Evolutionary conservation across 2,113 vertebrate genomes (phyloP).

Genomic region (Paracanthobrama guichenoti): DNA sequence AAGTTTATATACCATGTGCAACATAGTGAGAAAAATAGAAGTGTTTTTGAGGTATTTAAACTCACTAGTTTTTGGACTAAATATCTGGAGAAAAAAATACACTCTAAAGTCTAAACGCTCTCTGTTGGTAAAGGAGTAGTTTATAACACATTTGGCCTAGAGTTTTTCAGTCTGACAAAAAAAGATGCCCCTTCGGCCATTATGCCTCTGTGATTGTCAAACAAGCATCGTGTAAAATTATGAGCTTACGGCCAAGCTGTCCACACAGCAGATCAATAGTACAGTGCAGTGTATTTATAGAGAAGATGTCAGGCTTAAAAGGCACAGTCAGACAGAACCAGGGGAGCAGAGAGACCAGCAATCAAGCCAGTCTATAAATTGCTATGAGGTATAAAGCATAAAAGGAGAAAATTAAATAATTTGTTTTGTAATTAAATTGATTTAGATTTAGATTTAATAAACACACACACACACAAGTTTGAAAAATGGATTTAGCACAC

Average conservation of each 20-base stretch:
- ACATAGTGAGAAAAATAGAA: no score
- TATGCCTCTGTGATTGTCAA: neutral
- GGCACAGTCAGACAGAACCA: neutral
- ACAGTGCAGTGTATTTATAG: slow-evolving; percentile 12
- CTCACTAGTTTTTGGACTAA: neutral
- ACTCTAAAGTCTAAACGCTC: neutral
- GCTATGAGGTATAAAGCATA: slow-evolving; percentile 12
- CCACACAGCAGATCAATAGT: slow-evolving; percentile 18
- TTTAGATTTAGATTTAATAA: no score
- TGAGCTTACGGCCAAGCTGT: neutral
- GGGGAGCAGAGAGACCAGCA: neutral
- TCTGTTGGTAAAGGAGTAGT: neutral
- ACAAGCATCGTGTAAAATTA: slow-evolving; percentile 6
- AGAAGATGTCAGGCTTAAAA: slow-evolving; percentile 10
- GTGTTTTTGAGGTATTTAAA: neutral
- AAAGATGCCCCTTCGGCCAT: neutral
- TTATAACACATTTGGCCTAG: neutral
- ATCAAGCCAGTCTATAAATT: slow-evolving; percentile 21
- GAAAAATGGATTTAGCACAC: neutral
- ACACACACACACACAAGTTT: neutral
- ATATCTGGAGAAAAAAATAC: neutral
- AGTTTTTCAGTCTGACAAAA: slow-evolving; percentile 6
- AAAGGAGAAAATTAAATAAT: neutral
- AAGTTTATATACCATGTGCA: neutral
- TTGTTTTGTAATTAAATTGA: neutral